Percentiles rank a stretch among this genome's conserved stretches.
Evolutionary conservation across 2,113 vertebrate genomes (phyloP).

Genomic region (Oostethus manadensis): DNA sequence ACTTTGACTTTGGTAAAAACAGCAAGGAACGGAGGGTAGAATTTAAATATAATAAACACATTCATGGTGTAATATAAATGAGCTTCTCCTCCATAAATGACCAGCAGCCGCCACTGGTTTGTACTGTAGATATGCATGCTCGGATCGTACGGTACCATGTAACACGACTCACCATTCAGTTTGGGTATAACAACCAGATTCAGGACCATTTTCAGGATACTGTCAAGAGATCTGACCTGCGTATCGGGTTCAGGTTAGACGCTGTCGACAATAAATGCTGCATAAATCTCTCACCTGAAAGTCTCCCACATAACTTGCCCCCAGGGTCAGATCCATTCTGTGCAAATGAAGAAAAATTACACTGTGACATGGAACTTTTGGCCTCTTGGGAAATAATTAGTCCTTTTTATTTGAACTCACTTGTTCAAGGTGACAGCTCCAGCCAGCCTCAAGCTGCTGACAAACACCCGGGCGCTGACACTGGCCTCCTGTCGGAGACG

Average conservation of each 20-base stretch:
- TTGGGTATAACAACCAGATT: constrained; percentile 56
- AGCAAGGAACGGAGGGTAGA: no score
- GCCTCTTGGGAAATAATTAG: neutral
- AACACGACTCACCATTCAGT: constrained; percentile 61
- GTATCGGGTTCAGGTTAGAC: constrained; percentile 2
- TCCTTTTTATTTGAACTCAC: constrained; percentile 49
- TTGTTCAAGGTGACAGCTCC: constrained; percentile 60
- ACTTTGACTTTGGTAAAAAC: no score
- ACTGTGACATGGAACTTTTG: constrained; percentile 15
- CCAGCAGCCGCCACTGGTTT: no score
- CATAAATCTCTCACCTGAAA: constrained; percentile 60
- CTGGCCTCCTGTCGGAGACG: constrained; percentile 49
- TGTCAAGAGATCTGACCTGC: constrained; percentile 60
- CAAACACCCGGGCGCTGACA: constrained; percentile 49
- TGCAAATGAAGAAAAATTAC: constrained; percentile 39
- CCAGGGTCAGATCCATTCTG: constrained; percentile 63
- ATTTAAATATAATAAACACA: no score
- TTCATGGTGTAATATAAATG: no score
- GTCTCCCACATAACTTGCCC: constrained; percentile 62
- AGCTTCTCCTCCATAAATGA: no score
- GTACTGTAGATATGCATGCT: no score
- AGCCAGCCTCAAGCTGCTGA: constrained; percentile 51
- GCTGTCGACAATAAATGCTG: neutral
- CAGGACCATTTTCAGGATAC: constrained; percentile 51
- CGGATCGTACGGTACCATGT: no score